Evolutionary conservation across 2,888 invertebrate genomes (phyloP), one percentile per base, ranked within the genome.

Genomic region (Apamea crenata): DNA sequence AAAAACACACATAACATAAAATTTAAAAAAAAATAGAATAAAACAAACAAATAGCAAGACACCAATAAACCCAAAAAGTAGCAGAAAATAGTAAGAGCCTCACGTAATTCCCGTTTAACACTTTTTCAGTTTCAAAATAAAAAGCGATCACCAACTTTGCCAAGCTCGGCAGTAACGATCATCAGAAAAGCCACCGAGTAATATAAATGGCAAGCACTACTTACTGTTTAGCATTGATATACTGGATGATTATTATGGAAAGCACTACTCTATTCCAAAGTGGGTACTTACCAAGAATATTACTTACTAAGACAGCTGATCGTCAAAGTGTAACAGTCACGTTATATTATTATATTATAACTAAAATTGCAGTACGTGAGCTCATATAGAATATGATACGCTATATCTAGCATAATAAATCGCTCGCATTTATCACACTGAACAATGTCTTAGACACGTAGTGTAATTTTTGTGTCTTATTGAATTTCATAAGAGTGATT

Each of bases 291-390:
- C 68, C 61, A 25, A 78, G 59, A 69, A 56, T 75, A 75, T 82
- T 56, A 76, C 61, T 53, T 82, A 68, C 61, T 82, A 56, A 65
- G 44, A 74, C 65, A 63, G 66, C 73, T 74, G 85, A 63, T 85
- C 73, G 50, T 82, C 81, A 80, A 65, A 81, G 12, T 68, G 66
- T 87, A 79, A 74, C 66, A 80, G 47, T 53, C 53, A 74, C 36
- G 74, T 53, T 75, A 81, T 70, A 80, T 59, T 53, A 70, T 44
- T 61, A 82, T 69, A 74, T 72, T 84, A 80, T 81, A 81, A 84
- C 84, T 83, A 81, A 87, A 88, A 83, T 87, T 80, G 73, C 53
- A 75, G 65, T 83, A 87, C 88, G 89, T 88, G 89, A 80, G 78
- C 72, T 76, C 82, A 74, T 76, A 80, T 78, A 77, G 59, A 78